Evolutionary conservation across 2,888 invertebrate genomes (phyloP), one percentile per base, ranked within the genome.

Genomic region (Drosophila fulvimacula): DNA sequence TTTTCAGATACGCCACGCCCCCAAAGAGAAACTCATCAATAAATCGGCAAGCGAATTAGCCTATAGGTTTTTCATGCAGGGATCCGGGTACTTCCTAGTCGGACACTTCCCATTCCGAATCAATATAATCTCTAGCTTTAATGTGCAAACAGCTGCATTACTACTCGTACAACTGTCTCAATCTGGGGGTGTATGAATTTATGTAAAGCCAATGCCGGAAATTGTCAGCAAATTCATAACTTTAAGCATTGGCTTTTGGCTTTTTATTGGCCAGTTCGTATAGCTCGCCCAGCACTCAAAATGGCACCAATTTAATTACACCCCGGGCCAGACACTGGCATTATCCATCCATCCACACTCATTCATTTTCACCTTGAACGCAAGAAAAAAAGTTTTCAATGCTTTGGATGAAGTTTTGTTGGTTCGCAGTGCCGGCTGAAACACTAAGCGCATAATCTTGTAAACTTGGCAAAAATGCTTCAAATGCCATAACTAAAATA

Each of bases 401-500:
- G 65, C 55, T 62, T 61, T 27, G 51, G 30, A 51, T 71, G 24
- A 81, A 84, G 87, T 87, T 82, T 55, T 62, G 59, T 55, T 38
- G 38, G 60, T n/a, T 46, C 41, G 48, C 36, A 80, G 58, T 79
- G 66, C 59, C 60, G 66, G 67, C 57, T 52, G 53, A 73, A 79
- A 69, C 69, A 69, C 84, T 88, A 84, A 88, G 85, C 85, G 80
- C 79, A 83, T 88, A 88, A 88, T 88, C 89, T 86, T 85, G 85
- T 85, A 81, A 88, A 82, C 85, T 83, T 85, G 80, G 85, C 88
- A 73, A 80, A 85, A 83, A 83, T 85, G 69, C 83, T 74, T 69
- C 55, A 80, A 85, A 88, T 88, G 76, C 82, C 84, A 86, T 88
- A 88, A 88, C 87, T 85, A 88, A 82, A 88, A 81, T 83, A 85